These are phyloP conservation scores for Chionoecetes opilio DNA, from an alignment of 1,140 invertebrate genomes.

Conservation along the genomic window DNA sequence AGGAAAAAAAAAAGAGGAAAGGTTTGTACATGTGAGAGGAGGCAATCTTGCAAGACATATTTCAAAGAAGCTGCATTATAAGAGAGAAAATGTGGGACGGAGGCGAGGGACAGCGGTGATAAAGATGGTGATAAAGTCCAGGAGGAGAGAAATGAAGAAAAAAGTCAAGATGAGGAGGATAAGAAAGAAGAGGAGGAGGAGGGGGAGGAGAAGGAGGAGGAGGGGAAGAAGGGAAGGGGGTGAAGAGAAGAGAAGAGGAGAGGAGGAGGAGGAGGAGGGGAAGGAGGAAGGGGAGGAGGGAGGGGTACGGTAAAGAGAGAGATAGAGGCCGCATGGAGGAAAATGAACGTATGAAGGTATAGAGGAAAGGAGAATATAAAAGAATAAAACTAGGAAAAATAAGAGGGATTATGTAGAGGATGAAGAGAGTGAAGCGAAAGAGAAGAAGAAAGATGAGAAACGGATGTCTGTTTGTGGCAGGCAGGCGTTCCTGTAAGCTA, in stretches of 20 bases:
- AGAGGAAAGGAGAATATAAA: background rate
- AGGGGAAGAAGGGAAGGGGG: background rate
- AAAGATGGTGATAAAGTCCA: background rate
- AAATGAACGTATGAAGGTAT: background rate
- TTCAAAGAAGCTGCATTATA: constrained; percentile 30
- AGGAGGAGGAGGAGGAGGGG: background rate
- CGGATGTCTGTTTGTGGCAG: background rate
- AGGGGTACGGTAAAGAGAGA: background rate
- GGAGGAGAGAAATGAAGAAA: constrained; percentile 1
- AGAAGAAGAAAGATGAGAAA: background rate
- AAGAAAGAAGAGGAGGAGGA: background rate
- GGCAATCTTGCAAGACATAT: constrained; percentile 28
- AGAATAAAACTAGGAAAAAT: background rate
- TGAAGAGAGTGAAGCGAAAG: background rate
- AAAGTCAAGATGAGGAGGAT: constrained; percentile 13
- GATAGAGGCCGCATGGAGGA: background rate
- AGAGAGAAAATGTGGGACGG: background rate
- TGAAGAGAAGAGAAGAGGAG: background rate
- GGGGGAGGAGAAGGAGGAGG: background rate
- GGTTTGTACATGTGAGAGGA: constrained; percentile 14
- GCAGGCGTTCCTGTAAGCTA: background rate
- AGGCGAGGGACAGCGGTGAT: background rate
- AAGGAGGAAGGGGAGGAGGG: background rate
- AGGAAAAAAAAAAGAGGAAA: background rate
- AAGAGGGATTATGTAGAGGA: background rate